These are phyloP conservation scores for Chaetodon trifascialis DNA, from an alignment of 2,113 vertebrate genomes.

Conservation along the genomic window DNA sequence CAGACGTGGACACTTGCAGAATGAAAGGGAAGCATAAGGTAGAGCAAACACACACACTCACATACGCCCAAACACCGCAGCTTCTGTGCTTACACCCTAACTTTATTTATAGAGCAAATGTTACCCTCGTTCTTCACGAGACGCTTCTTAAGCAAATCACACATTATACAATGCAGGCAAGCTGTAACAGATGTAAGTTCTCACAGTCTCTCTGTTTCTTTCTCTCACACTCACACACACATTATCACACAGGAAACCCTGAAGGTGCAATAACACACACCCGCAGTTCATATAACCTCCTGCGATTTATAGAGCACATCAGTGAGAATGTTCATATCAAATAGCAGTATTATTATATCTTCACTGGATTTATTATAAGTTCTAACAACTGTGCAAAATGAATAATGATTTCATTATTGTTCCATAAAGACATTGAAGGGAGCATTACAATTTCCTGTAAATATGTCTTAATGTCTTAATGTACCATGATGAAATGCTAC, in stretches of 20 bases:
- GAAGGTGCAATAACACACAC: slow-evolving; percentile 46
- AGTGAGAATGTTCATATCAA: slow-evolving; percentile 31
- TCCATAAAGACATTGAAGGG: not conserved
- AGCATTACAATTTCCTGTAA: slow-evolving; percentile 4
- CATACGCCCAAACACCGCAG: not conserved
- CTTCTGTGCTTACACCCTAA: not conserved
- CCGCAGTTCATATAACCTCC: slow-evolving; percentile 40
- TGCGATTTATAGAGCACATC: slow-evolving; percentile 41
- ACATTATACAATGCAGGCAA: slow-evolving; percentile 24
- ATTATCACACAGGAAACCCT: slow-evolving; percentile 5
- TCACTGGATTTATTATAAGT: not conserved
- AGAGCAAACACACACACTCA: slow-evolving; percentile 52
- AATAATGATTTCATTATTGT: slow-evolving; percentile 33
- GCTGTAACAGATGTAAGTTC: slow-evolving; percentile 29
- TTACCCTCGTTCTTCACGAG: slow-evolving; percentile 17
- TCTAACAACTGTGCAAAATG: not conserved
- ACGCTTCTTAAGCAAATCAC: slow-evolving; percentile 27
- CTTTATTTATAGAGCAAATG: slow-evolving; percentile 39
- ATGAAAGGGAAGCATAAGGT: slow-evolving; percentile 99
- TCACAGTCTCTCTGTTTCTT: not conserved
- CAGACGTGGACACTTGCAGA: slow-evolving; percentile 98
- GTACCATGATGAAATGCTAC: slow-evolving; percentile 15
- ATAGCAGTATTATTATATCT: slow-evolving; percentile 13
- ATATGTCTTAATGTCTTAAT: slow-evolving; percentile 20
- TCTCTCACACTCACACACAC: not conserved